Conservation (phyloP, 1,140 invertebrate genomes). For the Thalassaphorura encarpata region DNA sequence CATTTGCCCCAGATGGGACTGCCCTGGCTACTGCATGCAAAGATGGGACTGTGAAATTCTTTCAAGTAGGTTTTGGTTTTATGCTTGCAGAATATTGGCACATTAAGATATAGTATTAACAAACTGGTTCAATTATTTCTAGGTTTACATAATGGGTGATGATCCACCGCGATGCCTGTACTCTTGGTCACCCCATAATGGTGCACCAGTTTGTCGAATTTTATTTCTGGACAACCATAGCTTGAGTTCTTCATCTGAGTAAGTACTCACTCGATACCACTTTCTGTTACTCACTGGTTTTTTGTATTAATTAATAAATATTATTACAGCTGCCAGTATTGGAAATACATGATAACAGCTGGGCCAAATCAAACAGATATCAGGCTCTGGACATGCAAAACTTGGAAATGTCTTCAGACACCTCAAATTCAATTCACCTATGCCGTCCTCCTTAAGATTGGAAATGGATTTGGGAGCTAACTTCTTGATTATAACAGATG, state of each 20-base stretch:
- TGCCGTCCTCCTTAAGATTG: constrained; percentile 53
- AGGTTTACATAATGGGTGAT: constrained; percentile 18
- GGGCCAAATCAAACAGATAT: constrained; percentile 79
- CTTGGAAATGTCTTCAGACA: constrained; percentile 84
- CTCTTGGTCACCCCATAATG: constrained; percentile 75
- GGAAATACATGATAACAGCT: constrained; percentile 88
- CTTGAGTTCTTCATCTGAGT: no score
- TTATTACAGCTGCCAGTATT: constrained; percentile 66
- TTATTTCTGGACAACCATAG: constrained; percentile 89
- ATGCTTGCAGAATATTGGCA: not conserved
- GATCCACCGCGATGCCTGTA: constrained; percentile 45
- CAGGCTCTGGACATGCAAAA: constrained; percentile 88
- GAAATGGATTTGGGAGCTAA: constrained; percentile 67
- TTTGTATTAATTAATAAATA: no score
- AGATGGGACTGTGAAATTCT: constrained; percentile 84
- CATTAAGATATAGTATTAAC: no score
- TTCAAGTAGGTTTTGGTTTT: constrained; percentile 55
- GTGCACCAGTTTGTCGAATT: constrained; percentile 68
- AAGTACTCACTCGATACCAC: no score
- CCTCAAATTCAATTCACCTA: constrained; percentile 51
- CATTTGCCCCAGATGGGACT: constrained; percentile 86
- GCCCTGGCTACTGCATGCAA: constrained; percentile 76
- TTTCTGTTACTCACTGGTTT: no score
- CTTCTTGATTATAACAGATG: constrained; percentile 75
- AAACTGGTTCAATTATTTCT: not conserved